phyloP scores from a whole-genome alignment of 2,888 invertebrate genomes.

The Taphrorychus bicolor region DNA sequence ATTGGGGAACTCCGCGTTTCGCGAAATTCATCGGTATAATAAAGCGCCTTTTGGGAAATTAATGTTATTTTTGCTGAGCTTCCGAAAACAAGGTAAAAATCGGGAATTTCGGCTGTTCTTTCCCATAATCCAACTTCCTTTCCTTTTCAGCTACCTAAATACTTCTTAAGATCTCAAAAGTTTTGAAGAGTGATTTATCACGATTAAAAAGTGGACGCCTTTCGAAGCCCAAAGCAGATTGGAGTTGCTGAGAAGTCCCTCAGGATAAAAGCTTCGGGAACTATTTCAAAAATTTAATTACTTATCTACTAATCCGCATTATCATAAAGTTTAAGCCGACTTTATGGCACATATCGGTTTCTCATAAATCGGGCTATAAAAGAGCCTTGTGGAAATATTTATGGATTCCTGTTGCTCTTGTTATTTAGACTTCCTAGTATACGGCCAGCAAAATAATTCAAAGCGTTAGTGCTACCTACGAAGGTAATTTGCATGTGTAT shows the following conservation, averaged over 20 bases:
- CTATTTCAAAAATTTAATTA: neutral
- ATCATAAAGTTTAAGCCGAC: neutral
- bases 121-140: neutral
- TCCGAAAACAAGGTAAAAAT: neutral
- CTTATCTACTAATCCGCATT: neutral
- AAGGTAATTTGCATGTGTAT: neutral
- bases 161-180: conserved; percentile 4
- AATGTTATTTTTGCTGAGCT: neutral
- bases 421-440: neutral
- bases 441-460: neutral
- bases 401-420: neutral
- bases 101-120: neutral
- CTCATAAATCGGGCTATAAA: neutral
- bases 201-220: conserved; percentile 2
- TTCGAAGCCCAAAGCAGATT: neutral
- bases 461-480: neutral
- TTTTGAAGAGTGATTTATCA: conserved; percentile 9
- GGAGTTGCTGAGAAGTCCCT: neutral
- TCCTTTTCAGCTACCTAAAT: neutral
- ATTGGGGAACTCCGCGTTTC: neutral
- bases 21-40: neutral
- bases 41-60: neutral
- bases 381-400: neutral
- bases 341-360: neutral
- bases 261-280: neutral